A percentile compares a stretch with the other conserved stretches of the same genome.
Evolutionary conservation across 2,888 invertebrate genomes (phyloP).

Genomic region (Tetranychus truncatus): DNA sequence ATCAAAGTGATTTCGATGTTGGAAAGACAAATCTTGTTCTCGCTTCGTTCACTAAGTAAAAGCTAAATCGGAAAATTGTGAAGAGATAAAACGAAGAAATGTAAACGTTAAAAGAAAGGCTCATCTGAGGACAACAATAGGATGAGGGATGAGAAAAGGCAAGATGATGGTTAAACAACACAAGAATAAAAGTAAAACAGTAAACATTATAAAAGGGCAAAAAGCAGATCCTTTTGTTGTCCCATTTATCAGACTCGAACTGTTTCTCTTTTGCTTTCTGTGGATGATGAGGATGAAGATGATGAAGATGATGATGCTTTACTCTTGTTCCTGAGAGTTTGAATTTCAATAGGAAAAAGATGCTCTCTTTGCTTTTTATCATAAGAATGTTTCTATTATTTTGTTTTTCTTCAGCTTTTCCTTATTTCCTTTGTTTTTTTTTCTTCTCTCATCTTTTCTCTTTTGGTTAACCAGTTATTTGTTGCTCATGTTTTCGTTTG

Average conservation of each 20-base stretch:
- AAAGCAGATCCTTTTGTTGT: no score
- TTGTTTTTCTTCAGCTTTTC: not conserved
- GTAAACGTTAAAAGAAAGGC: not conserved
- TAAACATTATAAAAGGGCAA: not conserved
- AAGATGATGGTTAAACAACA: not conserved
- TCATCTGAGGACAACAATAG: not conserved
- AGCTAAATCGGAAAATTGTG: not conserved
- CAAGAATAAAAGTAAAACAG: not conserved
- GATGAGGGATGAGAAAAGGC: not conserved
- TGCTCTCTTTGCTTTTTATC: not conserved
- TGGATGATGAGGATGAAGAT: not conserved
- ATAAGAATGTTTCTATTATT: not conserved
- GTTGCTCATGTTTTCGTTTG: not conserved
- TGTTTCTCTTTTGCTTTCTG: no score
- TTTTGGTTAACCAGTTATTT: constrained; percentile 1
- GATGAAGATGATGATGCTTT: not conserved
- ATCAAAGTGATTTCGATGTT: not conserved
- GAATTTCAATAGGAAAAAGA: not conserved
- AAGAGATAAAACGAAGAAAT: not conserved
- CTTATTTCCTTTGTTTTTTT: not conserved
- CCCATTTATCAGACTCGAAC: no score
- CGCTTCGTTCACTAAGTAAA: no score
- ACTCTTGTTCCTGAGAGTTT: not conserved
- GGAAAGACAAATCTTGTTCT: no score
- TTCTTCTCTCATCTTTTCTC: not conserved